Percentiles rank a stretch among this genome's conserved stretches.
These are phyloP conservation scores for Sarcophaga peregrina DNA, from an alignment of 1,140 invertebrate genomes.

Conservation along the genomic window DNA sequence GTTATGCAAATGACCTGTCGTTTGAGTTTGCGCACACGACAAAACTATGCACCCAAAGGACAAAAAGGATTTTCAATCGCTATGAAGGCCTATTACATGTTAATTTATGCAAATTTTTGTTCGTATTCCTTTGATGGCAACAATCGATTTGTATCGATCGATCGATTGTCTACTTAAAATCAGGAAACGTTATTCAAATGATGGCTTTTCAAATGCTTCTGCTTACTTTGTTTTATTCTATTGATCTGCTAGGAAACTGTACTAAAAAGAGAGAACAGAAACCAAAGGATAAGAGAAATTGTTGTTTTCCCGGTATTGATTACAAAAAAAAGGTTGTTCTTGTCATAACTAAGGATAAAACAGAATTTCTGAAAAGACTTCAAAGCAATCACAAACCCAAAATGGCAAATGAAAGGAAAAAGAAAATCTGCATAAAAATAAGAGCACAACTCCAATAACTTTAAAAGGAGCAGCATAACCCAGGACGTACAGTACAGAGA, in stretches of 20 bases:
- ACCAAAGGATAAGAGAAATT: constrained; percentile 34
- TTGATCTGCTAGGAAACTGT: background rate
- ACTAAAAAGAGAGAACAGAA: no score
- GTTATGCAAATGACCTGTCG: constrained; percentile 65
- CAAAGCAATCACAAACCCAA: background rate
- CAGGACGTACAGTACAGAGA: no score
- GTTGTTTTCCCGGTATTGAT: constrained; percentile 54
- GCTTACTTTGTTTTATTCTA: background rate
- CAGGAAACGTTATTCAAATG: background rate
- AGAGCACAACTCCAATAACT: background rate
- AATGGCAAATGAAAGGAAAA: background rate
- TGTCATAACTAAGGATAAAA: background rate
- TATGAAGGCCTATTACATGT: constrained; percentile 42
- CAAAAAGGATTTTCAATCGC: constrained; percentile 47
- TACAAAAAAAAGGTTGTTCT: constrained; percentile 59
- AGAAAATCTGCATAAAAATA: constrained; percentile 15
- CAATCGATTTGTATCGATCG: constrained; percentile 4
- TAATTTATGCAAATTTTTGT: constrained; percentile 1
- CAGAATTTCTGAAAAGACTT: no score
- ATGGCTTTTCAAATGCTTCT: background rate
- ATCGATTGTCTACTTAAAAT: background rate
- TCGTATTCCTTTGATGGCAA: background rate
- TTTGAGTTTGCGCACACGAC: constrained; percentile 28
- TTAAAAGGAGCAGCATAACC: no score
- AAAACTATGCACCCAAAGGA: background rate